Conservation (phyloP, 2,888 invertebrate genomes). For the Branchellion lobata region DNA sequence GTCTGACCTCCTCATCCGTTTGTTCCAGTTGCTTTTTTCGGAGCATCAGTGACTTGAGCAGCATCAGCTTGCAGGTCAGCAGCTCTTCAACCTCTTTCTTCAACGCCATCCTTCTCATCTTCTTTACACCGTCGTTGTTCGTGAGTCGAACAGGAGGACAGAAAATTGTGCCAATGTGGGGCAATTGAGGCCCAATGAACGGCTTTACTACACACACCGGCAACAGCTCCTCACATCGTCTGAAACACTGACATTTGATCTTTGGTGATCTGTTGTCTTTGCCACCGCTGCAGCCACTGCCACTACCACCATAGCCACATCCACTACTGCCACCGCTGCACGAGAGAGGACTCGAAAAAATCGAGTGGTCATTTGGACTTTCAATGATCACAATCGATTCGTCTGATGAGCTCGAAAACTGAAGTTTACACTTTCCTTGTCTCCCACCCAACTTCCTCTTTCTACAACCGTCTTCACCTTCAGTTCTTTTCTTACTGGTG, state of each 20-base stretch:
- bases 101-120: neutral
- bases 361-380: neutral
- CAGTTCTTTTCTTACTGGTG: neutral
- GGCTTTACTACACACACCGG: constrained; percentile 4
- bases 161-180: neutral
- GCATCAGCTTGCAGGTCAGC: neutral
- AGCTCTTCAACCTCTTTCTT: neutral
- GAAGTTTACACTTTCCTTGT: neutral
- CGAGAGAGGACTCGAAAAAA: neutral
- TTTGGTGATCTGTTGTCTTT: neutral
- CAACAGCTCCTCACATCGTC: neutral
- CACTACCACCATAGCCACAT: neutral
- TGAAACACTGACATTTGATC: neutral
- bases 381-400: constrained; percentile 7
- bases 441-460: neutral
- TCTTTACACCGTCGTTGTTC: neutral
- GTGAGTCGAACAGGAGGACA: neutral
- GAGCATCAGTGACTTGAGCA: neutral
- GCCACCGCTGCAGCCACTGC: neutral
- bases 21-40: neutral
- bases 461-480: neutral
- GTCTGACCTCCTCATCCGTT: neutral
- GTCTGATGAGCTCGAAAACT: constrained; percentile 3
- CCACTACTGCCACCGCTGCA: neutral
- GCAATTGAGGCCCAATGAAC: neutral